Base-by-base conservation (phyloP, 2,888 invertebrate genomes). In the Cantharis nigra region DNA sequence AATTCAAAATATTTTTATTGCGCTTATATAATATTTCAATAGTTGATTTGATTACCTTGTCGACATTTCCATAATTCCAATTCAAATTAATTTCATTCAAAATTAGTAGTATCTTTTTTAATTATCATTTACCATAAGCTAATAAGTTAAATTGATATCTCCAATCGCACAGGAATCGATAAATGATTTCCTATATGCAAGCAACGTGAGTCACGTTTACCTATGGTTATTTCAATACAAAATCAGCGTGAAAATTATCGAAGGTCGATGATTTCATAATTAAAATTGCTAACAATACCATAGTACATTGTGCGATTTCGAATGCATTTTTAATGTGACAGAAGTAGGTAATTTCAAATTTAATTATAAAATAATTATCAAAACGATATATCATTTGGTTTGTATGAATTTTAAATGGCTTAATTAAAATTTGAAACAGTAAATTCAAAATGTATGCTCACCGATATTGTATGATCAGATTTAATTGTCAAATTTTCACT, bases 271-370 rank as follows among this genome's bases (percentile, higher is more conserved):
- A 69, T 70, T 75, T 64, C 62, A 70, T 30, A 16, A 28, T 70
- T n/a, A 20, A 63, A 72, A 67, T 63, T 64, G 11, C 14, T 10
- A 73, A 73, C 23, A 49, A 73, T 33, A 49, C 65, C 18, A n/a
- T 33, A 13, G n/a, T 14, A 10, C 7, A 18, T 69, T 49, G 69
- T 69, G 64, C 18, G 13, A 14, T 20, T 74, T 16, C 26, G 76
- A 70, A 20, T 63, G 70, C 69, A 71, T 67, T 67, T 74, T 71
- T 69, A 78, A 74, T 76, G 74, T 72, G 75, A 73, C 79, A 77
- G 49, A 49, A 49, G 49, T 49, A n/a, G 49, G 49, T n/a, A 49
- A 49, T 49, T 49, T 49, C n/a, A 49, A 49, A 49, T 49, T 49
- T 49, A 49, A 49, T 49, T 49, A 49, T 49, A 49, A 49, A 49